A percentile compares a stretch with the other conserved stretches of the same genome.
Evolutionary conservation across 2,797 vertebrate species (phyloP).

Genomic region (Xiphophorus birchmanni): DNA sequence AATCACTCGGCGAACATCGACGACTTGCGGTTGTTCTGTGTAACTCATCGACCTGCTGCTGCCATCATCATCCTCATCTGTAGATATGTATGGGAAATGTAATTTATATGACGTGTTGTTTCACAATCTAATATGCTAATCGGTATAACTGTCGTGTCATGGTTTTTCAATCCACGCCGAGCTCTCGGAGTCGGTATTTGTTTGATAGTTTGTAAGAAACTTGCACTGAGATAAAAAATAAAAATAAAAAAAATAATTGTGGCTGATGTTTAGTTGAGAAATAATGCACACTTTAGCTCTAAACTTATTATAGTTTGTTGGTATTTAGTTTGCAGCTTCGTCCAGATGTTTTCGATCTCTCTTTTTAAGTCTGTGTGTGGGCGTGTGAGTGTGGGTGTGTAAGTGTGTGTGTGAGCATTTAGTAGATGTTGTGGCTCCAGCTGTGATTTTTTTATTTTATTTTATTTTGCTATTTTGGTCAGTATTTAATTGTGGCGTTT

Average conservation of each 20-base stretch:
- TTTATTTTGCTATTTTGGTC: conserved; percentile 37
- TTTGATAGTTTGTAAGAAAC: conserved; percentile 69
- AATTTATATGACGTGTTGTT: conserved; percentile 75
- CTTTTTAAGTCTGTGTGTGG: conserved; percentile 9
- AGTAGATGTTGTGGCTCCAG: conserved; percentile 22
- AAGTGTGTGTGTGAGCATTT: conserved; percentile 3
- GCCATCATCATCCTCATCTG: conserved; percentile 57
- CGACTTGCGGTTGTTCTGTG: conserved; percentile 25
- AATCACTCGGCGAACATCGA: not conserved
- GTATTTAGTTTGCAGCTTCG: conserved; percentile 49
- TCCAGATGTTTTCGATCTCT: conserved; percentile 43
- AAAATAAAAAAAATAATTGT: conserved; percentile 40
- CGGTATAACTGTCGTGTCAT: conserved; percentile 52
- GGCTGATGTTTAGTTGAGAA: conserved; percentile 61
- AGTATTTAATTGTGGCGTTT: conserved; percentile 66
- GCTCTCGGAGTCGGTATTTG: conserved; percentile 67
- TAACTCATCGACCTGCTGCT: conserved; percentile 49
- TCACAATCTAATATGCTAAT: conserved; percentile 67
- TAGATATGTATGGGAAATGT: conserved; percentile 78
- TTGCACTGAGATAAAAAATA: conserved; percentile 41
- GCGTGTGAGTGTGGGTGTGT: not conserved
- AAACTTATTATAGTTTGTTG: conserved; percentile 53
- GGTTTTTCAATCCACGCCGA: conserved; percentile 58
- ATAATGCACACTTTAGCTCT: conserved; percentile 58
- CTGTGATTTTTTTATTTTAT: conserved; percentile 11